Conservation (phyloP, 1,140 invertebrate species). For the Leucophenga varia region DNA sequence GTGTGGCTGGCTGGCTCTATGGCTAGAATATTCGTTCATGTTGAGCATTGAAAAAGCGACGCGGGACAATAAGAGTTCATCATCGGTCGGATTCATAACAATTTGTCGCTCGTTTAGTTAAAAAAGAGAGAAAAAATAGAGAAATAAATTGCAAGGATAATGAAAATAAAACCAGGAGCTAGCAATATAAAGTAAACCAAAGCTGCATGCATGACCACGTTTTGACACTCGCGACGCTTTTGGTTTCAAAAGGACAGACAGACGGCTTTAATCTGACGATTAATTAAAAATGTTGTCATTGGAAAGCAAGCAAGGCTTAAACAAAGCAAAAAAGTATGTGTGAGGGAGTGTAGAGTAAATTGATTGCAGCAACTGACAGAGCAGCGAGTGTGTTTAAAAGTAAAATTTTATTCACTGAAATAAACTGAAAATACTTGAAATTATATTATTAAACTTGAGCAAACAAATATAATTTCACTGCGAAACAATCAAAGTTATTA, state of each 20-base stretch:
- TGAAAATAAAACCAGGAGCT: conserved; percentile 34
- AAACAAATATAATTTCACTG: conserved; percentile 34
- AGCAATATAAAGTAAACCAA: conserved; percentile 31
- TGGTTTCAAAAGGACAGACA: too few relatives aligned
- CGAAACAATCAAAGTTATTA: conserved; percentile 45
- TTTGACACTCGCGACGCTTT: conserved; percentile 11
- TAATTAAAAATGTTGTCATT: conserved; percentile 51
- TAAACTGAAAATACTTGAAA: too few relatives aligned
- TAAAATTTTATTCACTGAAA: too few relatives aligned
- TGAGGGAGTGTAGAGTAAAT: too few relatives aligned
- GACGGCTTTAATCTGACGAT: conserved; percentile 37
- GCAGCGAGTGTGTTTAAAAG: conserved; percentile 17
- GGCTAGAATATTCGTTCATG: too few relatives aligned
- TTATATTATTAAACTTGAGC: conserved; percentile 31
- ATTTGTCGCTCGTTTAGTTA: conserved; percentile 53
- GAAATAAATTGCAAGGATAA: conserved; percentile 50
- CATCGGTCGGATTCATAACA: conserved; percentile 22
- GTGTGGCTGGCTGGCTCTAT: too few relatives aligned
- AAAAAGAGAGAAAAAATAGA: conserved; percentile 52
- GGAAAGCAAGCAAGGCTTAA: conserved; percentile 48
- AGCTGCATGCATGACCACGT: conserved; percentile 9
- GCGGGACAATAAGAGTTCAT: conserved; percentile 44
- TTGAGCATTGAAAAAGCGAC: too few relatives aligned
- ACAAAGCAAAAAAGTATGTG: too few relatives aligned
- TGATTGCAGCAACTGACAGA: conserved; percentile 35